Evolutionary conservation across 2,888 invertebrate species (phyloP).

Genomic region (Sarcophaga rosellei): DNA sequence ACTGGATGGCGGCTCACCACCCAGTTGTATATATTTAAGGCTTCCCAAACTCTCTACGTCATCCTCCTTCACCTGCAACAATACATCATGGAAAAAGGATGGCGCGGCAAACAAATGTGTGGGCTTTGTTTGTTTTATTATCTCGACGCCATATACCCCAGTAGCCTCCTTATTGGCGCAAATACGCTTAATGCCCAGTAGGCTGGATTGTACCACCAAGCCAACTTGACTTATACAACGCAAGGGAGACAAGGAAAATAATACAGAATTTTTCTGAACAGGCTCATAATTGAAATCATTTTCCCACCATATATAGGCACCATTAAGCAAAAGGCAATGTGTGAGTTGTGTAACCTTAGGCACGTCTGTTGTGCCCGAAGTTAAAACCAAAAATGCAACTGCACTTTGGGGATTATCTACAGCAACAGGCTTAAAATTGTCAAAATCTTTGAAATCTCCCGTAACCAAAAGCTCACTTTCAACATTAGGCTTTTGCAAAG

Average conservation of each 20-base stretch:
- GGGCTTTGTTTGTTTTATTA: constrained; percentile 58
- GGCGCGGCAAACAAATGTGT: constrained; percentile 69
- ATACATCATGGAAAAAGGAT: constrained; percentile 54
- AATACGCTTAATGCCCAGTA: constrained; percentile 67
- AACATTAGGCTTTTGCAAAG: neutral
- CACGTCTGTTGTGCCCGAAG: constrained; percentile 69
- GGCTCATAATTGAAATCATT: constrained; percentile 36
- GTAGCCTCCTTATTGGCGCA: constrained; percentile 53
- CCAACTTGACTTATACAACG: constrained; percentile 70
- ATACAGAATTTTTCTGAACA: constrained; percentile 27
- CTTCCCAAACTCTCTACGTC: constrained; percentile 57
- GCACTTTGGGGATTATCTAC: constrained; percentile 47
- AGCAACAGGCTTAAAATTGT: constrained; percentile 8
- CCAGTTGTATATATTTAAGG: constrained; percentile 61
- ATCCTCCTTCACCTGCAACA: constrained; percentile 49
- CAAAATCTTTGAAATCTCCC: neutral
- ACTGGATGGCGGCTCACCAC: constrained; percentile 63
- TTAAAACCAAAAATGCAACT: constrained; percentile 66
- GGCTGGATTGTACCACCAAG: constrained; percentile 63
- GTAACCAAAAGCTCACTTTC: constrained; percentile 26
- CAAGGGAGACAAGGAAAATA: constrained; percentile 68
- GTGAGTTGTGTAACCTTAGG: constrained; percentile 67
- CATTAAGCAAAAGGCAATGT: constrained; percentile 66
- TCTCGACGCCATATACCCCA: constrained; percentile 47
- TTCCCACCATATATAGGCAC: constrained; percentile 65